Conservation (phyloP, 2,113 vertebrate genomes). For the Grallaria varia region DNA sequence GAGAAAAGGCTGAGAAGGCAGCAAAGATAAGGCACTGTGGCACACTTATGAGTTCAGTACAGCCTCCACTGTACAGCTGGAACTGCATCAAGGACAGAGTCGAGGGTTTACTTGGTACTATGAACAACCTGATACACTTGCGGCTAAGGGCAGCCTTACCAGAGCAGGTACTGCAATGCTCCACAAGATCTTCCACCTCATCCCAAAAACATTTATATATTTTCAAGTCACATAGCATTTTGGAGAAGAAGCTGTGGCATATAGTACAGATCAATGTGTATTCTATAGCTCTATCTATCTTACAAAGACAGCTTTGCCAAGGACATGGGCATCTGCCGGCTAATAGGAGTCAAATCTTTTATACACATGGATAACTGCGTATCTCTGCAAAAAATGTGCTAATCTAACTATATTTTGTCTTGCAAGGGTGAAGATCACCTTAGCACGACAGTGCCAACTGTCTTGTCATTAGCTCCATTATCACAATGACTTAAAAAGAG, state of each 20-base stretch:
- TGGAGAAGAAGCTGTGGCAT: neutral
- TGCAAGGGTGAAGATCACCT: slow-evolving; percentile 7
- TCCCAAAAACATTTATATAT: neutral
- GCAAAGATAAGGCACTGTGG: neutral
- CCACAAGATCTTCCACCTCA: neutral
- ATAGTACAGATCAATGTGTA: neutral
- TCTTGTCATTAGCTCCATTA: slow-evolving; percentile 4
- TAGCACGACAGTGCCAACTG: slow-evolving; percentile 18
- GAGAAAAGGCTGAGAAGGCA: neutral
- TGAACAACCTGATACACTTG: neutral
- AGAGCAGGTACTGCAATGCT: neutral
- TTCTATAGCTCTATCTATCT: neutral
- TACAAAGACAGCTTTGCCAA: slow-evolving; percentile 32
- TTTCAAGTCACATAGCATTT: neutral
- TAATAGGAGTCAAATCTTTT: slow-evolving; percentile 10
- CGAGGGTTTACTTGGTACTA: neutral
- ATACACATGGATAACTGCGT: neutral
- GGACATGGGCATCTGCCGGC: slow-evolving; percentile 21
- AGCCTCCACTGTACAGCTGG: neutral
- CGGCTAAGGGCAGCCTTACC: neutral
- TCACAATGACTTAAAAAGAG: neutral
- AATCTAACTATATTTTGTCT: neutral
- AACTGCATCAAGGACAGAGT: neutral
- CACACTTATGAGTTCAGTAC: neutral
- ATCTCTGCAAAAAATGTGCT: slow-evolving; percentile 28